Percentiles rank a stretch among this genome's conserved stretches.
phyloP scores from a whole-genome alignment of 2,113 vertebrate genomes.

The Gadus chalcogrammus region DNA sequence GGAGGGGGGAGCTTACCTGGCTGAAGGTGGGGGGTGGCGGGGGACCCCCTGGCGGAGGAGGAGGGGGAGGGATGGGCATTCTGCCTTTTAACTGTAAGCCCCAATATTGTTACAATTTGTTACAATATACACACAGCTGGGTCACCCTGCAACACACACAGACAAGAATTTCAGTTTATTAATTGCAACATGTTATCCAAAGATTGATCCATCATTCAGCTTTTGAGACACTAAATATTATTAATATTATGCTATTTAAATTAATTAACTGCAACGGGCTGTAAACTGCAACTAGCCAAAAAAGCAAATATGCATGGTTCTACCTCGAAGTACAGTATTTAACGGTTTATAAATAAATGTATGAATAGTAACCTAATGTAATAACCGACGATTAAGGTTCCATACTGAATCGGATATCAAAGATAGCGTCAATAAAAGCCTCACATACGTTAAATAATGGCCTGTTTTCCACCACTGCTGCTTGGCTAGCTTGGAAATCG shows the following conservation, averaged over 20 bases:
- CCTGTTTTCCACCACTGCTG: neutral
- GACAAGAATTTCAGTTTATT: conserved; percentile 10
- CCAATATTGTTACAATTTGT: neutral
- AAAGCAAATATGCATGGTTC: too few relatives aligned
- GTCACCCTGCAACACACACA: conserved; percentile 13
- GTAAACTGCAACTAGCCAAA: too few relatives aligned
- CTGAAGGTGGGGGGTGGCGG: conserved; percentile 50
- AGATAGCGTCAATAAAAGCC: neutral
- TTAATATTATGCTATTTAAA: too few relatives aligned
- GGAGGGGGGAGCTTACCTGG: conserved; percentile 45
- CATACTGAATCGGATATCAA: too few relatives aligned
- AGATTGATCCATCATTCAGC: too few relatives aligned
- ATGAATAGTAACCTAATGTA: too few relatives aligned
- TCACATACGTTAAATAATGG: neutral
- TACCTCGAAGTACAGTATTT: too few relatives aligned
- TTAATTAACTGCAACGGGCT: too few relatives aligned
- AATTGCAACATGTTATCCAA: too few relatives aligned
- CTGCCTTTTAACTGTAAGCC: conserved; percentile 23
- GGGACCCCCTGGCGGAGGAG: conserved; percentile 46
- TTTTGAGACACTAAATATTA: too few relatives aligned
- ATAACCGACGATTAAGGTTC: too few relatives aligned
- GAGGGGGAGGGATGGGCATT: conserved; percentile 58
- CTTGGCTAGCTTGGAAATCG: neutral
- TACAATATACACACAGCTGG: conserved; percentile 5
- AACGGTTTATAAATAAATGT: too few relatives aligned